Base-by-base conservation (phyloP, 1,140 invertebrate genomes). In the Tetragnatha versicolor region DNA sequence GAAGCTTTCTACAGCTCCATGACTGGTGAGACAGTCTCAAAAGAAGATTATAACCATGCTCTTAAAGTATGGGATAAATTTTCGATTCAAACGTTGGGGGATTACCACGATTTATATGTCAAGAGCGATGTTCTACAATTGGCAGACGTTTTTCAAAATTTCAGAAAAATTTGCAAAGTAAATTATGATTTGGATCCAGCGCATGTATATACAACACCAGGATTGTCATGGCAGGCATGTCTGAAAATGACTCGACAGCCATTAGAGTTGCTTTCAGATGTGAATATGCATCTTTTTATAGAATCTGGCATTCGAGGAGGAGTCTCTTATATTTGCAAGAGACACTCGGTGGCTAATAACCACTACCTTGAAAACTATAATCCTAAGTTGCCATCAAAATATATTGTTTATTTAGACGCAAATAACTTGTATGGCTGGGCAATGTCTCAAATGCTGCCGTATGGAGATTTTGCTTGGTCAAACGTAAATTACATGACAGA, bases 331-430 rank as follows among this genome's bases (percentile, higher is more conserved):
- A 47, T 60, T 35, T n/a, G 2, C 2, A 75, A 61, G n/a, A 17
- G 29, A 22, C 35, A 33, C n/a, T n/a, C 20, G 10, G 31, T 5
- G 14, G 35, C n/a, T 5, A 29, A 68, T 25, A 47, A 68, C n/a
- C 17, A 27, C 1, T 20, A 31, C 14, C 12, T 61, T 1, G 25
- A 14, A 6, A 31, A 61, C 31, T 31, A 31, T 14, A 14, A 61
- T 33, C 20, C 25, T 17, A 31, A 12, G 2, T 22, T 1, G 25
- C 22, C 5, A 10, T 2, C 58, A 33, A 27, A 17, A 73, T 84
- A 80, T 53, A 73, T 85, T 83, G 81, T 73, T 75, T 31, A 82
- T 76, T 66, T 83, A 45, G 82, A 82, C 69, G 81, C 81, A 20
- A 79, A 53, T 63, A 75, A 81, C 0, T 55, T 81, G 51, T 55